Conservation (phyloP, 2,888 invertebrate genomes). For the Stenchaetothrips biformis region DNA sequence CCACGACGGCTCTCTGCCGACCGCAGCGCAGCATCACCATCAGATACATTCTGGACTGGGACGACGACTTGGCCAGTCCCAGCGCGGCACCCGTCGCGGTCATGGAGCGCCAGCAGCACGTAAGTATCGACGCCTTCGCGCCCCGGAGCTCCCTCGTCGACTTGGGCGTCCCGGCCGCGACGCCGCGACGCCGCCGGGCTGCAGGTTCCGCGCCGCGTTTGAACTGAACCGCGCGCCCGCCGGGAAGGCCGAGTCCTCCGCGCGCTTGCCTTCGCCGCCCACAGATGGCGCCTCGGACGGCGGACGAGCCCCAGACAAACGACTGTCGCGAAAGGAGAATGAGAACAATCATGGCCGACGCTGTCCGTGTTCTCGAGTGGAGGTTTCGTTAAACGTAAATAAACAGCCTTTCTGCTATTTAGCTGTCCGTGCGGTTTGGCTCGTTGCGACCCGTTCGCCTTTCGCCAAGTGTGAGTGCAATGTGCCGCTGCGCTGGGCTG, state of each 20-base stretch:
- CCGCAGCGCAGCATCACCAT: too few relatives aligned
- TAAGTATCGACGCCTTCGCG: background rate
- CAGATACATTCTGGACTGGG: too few relatives aligned
- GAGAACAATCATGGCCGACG: slow-evolving; percentile 7
- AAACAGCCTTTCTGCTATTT: background rate
- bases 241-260: background rate
- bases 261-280: background rate
- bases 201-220: background rate
- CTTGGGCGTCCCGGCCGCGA: background rate
- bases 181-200: too few relatives aligned
- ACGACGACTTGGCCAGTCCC: too few relatives aligned
- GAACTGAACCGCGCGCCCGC: background rate
- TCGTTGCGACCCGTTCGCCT: background rate
- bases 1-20: too few relatives aligned
- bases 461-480: background rate
- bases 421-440: too few relatives aligned
- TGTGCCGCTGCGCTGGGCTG: background rate
- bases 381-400: slow-evolving; percentile 19
- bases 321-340: slow-evolving; percentile 3
- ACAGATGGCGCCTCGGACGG: background rate
- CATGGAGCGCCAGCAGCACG: background rate
- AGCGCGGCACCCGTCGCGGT: background rate
- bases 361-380: background rate
- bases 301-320: background rate
- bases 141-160: background rate